Conservation (phyloP, 2,113 vertebrate species). For the Salminus brasiliensis region DNA sequence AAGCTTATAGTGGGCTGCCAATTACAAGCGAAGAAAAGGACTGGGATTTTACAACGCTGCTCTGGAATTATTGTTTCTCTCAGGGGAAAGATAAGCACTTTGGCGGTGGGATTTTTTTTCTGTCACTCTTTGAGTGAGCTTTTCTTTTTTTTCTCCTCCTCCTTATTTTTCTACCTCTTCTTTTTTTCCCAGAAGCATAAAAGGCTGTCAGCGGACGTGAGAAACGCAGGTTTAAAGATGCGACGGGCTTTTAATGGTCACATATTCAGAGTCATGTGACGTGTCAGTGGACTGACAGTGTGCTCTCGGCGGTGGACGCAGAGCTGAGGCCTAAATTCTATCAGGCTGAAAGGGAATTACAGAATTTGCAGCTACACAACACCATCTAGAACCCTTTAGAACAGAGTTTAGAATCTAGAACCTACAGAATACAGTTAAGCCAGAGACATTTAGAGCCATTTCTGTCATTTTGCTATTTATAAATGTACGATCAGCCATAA, state of each 20-base stretch:
- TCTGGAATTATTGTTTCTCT: conserved; percentile 37
- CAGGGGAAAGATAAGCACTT: conserved; percentile 32
- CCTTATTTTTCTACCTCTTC: neutral
- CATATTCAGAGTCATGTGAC: neutral
- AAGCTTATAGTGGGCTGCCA: neutral
- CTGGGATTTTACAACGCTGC: conserved; percentile 33
- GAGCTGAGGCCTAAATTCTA: neutral
- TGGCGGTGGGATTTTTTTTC: conserved; percentile 34
- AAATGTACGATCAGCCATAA: no score
- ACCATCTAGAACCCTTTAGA: neutral
- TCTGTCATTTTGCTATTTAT: neutral
- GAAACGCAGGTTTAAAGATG: neutral
- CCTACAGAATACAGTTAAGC: neutral
- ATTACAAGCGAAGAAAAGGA: conserved; percentile 19
- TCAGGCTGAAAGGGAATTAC: neutral
- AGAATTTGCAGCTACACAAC: neutral
- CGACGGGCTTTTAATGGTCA: neutral
- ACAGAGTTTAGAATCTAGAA: neutral
- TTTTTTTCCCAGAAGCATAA: neutral
- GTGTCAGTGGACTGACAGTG: neutral
- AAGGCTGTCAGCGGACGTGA: neutral
- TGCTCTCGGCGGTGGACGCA: neutral
- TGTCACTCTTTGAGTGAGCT: conserved; percentile 28
- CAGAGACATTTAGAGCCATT: neutral
- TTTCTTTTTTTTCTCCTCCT: neutral